Evolutionary conservation across 2,113 vertebrate species (phyloP).

Genomic region (Romanogobio albipinnatus): DNA sequence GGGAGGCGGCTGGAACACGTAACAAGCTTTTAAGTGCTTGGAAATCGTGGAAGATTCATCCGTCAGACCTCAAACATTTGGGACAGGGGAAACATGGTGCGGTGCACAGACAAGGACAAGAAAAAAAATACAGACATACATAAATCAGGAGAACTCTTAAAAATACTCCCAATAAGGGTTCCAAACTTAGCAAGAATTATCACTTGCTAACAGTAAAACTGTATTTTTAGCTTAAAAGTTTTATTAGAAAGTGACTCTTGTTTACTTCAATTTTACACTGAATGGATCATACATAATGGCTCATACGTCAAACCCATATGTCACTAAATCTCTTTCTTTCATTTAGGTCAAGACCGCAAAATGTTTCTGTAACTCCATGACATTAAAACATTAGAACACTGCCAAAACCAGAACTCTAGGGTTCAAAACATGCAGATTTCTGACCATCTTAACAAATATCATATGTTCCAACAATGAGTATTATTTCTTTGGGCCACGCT

Average conservation of each 20-base stretch:
- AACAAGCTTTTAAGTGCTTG: conserved; percentile 53
- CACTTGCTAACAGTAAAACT: neutral
- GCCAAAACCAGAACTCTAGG: neutral
- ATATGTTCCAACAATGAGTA: neutral
- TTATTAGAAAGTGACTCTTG: neutral
- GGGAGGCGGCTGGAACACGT: conserved; percentile 38
- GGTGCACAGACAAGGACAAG: conserved; percentile 41
- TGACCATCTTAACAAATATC: neutral
- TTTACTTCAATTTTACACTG: neutral
- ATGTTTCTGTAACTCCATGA: neutral
- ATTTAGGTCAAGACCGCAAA: neutral
- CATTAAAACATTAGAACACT: neutral
- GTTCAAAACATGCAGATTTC: neutral
- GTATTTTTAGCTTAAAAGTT: neutral
- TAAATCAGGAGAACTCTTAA: conserved; percentile 22
- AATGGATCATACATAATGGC: neutral
- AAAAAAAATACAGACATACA: conserved; percentile 23
- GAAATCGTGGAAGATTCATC: conserved; percentile 53
- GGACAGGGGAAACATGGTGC: conserved; percentile 30
- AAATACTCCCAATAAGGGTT: neutral
- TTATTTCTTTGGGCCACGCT: neutral
- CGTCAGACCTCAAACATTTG: conserved; percentile 51
- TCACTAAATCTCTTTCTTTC: neutral
- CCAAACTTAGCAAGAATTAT: neutral
- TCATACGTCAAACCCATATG: neutral